These are phyloP conservation scores for Pogonomyrmex barbatus DNA, from an alignment of 1,140 invertebrate genomes.

Conservation along the genomic window DNA sequence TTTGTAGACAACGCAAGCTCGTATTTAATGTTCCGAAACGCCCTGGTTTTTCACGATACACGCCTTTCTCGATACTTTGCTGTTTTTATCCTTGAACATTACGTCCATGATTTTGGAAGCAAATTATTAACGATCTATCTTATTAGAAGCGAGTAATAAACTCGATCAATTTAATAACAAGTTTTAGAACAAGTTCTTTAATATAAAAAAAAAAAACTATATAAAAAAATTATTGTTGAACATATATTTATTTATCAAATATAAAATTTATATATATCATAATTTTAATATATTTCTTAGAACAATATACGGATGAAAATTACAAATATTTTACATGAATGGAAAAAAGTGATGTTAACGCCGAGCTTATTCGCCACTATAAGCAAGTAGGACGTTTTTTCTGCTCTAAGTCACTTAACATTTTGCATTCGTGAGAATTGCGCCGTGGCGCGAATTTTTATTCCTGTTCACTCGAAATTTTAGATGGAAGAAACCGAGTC, in stretches of 20 bases:
- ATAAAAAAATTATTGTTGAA: neutral
- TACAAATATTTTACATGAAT: neutral
- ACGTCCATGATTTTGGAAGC: neutral
- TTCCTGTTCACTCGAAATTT: constrained; percentile 44
- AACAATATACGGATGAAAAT: neutral
- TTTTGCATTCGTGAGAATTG: constrained; percentile 51
- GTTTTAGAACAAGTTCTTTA: too few species aligned
- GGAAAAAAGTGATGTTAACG: neutral
- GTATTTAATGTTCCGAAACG: constrained; percentile 50
- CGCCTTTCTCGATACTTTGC: neutral
- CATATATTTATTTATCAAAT: neutral
- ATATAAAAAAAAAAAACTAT: too few species aligned
- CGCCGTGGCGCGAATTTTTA: constrained; percentile 50
- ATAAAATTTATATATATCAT: neutral
- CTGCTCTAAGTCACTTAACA: constrained; percentile 12
- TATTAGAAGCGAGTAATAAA: neutral
- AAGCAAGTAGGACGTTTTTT: constrained; percentile 27
- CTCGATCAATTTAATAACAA: neutral
- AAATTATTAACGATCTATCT: neutral
- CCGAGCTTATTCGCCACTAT: neutral
- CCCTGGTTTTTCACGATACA: constrained; percentile 20
- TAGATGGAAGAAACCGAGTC: constrained; percentile 33
- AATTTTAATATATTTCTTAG: neutral
- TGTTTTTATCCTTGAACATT: neutral
- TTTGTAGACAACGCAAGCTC: constrained; percentile 50